Conservation (phyloP, 2,888 invertebrate species). For the Anodontia alba region DNA sequence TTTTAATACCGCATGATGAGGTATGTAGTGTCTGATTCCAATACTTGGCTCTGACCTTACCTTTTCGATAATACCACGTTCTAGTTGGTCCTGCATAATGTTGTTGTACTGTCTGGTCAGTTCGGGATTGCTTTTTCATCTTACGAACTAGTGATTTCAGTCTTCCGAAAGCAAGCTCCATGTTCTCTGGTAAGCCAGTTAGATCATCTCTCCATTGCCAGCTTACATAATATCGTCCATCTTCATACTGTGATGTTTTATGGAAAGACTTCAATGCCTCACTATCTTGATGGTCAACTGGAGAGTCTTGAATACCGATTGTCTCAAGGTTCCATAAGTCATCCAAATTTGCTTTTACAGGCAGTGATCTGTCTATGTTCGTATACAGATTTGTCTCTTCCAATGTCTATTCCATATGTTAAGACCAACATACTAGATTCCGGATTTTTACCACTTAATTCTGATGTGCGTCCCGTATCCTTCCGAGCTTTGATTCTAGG, state of each 20-base stretch:
- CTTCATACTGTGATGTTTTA: constrained; percentile 26
- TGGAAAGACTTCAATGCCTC: constrained; percentile 23
- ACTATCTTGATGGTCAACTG: constrained; percentile 2
- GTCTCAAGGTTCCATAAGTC: constrained; percentile 39
- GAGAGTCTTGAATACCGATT: constrained; percentile 27
- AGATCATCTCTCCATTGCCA: constrained; percentile 41
- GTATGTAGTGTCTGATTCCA: constrained; percentile 30
- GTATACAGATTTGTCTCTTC: neutral
- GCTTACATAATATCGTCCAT: constrained; percentile 27
- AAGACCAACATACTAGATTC: constrained; percentile 18
- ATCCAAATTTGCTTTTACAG: constrained; percentile 28
- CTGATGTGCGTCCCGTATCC: constrained; percentile 23
- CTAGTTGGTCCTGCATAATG: constrained; percentile 31
- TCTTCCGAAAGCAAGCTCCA: constrained; percentile 29
- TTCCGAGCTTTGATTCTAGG: constrained; percentile 17
- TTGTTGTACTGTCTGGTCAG: constrained; percentile 11
- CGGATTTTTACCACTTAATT: neutral
- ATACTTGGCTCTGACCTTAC: neutral
- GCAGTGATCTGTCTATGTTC: neutral
- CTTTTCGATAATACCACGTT: constrained; percentile 38
- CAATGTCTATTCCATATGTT: constrained; percentile 7
- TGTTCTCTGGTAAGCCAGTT: constrained; percentile 25
- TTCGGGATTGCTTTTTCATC: constrained; percentile 21
- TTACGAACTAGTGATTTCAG: constrained; percentile 27
- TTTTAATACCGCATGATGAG: constrained; percentile 35